Evolutionary conservation across 2,888 invertebrate genomes (phyloP), one percentile per base, ranked within the genome.

Genomic region (Bombylius discolor): DNA sequence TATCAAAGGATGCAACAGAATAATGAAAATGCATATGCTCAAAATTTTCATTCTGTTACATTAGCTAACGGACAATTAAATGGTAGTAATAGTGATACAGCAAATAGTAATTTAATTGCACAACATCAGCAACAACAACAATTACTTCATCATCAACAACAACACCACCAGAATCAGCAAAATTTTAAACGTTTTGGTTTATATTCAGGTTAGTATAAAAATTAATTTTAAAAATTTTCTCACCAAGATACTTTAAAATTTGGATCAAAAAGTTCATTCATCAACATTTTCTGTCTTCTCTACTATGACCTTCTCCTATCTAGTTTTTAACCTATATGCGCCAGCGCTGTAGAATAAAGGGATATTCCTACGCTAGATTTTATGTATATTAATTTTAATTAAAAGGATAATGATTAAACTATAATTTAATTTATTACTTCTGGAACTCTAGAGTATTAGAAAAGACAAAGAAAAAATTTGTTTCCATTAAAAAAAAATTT

Each of bases 1-100:
- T 73, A 73, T 57, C 73, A 70, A 59, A 67, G 72, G 23, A 66
- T 72, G 56, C 39, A 42, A 42, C 39, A 42, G 39, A 72, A 72
- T 62, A 70, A 66, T 60, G 65, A 65, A 34, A 59, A 65, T 49
- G 69, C 68, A 39, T 72, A 72, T 60, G 70, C 70, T 56, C 72
- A 70, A 49, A 67, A 64, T 59, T 72, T 69, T 56, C 67, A 69
- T 62, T 8, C 39, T 11, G 8, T 42, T 11, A 51, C 55, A 49
- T 47, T 53, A 39, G 51, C 12, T 13, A 55, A 49, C 13, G 47
- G 49, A 11, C 52, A 46, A 52, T 49, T 52, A 33, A 47, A 42
- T 33, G 33, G 39, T 11, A 47, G n/a, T 51, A 42, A 47, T 47
- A 39, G 23, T 23, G 49, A 57, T 39, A 52, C 47, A 55, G 3